Conservation (phyloP, 2,888 invertebrate genomes). For the Aphrophora alni region DNA sequence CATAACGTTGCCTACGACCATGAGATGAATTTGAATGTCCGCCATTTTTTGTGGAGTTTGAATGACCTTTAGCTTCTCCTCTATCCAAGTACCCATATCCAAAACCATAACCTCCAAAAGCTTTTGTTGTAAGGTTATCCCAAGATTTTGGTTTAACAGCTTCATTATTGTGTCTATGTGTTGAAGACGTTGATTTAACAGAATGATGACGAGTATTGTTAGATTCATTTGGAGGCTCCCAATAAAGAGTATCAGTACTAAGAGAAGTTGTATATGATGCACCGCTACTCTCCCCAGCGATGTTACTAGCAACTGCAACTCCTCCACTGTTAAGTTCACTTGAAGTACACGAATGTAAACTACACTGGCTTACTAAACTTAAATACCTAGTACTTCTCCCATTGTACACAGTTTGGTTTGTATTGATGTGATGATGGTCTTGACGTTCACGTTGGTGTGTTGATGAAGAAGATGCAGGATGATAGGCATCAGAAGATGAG, state of each 20-base stretch:
- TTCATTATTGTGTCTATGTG: constrained; percentile 51
- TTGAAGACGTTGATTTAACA: constrained; percentile 48
- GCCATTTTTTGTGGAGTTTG: constrained; percentile 23
- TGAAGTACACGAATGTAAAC: constrained; percentile 82
- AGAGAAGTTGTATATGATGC: constrained; percentile 84
- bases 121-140: constrained; percentile 88
- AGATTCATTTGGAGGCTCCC: constrained; percentile 63
- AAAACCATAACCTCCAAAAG: constrained; percentile 85
- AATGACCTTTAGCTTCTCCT: constrained; percentile 35
- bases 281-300: constrained; percentile 71
- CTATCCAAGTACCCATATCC: constrained; percentile 71
- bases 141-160: constrained; percentile 82
- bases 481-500: constrained; percentile 48
- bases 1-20: constrained; percentile 57
- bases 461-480: not conserved
- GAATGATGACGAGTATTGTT: constrained; percentile 49
- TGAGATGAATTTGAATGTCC: constrained; percentile 22
- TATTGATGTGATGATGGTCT: not conserved
- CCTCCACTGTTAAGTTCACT: constrained; percentile 58
- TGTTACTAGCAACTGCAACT: constrained; percentile 62
- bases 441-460: not conserved
- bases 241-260: constrained; percentile 86
- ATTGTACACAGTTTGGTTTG: not conserved
- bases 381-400: constrained; percentile 42
- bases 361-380: constrained; percentile 74